Conservation (phyloP, 2,888 invertebrate species). For the Yponomeuta malinellus region DNA sequence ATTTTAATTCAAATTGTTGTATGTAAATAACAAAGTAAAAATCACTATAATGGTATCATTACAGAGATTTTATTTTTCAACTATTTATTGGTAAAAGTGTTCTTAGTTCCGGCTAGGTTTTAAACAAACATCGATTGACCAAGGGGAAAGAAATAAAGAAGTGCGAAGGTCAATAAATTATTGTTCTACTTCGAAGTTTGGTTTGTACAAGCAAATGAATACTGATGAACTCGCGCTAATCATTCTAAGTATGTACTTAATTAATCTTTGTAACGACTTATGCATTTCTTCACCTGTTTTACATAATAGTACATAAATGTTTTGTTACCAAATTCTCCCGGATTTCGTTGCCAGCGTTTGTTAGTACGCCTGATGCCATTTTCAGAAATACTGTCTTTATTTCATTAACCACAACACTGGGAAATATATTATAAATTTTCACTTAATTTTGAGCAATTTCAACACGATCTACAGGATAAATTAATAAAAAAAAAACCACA, state of each 20-base stretch:
- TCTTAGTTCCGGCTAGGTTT: too few species aligned
- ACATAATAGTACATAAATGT: not conserved
- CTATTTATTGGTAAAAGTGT: too few species aligned
- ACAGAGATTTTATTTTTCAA: too few species aligned
- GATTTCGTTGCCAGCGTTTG: constrained; percentile 46
- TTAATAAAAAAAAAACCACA: not conserved
- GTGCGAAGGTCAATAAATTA: constrained; percentile 33
- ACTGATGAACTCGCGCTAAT: not conserved
- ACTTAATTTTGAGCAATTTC: not conserved
- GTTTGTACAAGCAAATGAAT: not conserved
- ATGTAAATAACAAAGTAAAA: too few species aligned
- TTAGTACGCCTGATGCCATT: constrained; percentile 56
- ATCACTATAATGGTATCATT: too few species aligned
- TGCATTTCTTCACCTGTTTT: not conserved
- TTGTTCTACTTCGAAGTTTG: not conserved
- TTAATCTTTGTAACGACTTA: not conserved
- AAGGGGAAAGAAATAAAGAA: not conserved
- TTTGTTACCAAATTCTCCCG: constrained; percentile 62
- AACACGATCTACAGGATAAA: not conserved
- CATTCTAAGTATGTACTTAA: not conserved
- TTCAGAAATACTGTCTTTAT: not conserved
- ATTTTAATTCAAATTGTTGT: too few species aligned
- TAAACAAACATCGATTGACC: too few species aligned
- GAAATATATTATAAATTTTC: constrained; percentile 1
- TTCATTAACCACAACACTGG: constrained; percentile 1